These are phyloP conservation scores for Phengaris alcon DNA, from an alignment of 2,888 invertebrate genomes.

Conservation along the genomic window DNA sequence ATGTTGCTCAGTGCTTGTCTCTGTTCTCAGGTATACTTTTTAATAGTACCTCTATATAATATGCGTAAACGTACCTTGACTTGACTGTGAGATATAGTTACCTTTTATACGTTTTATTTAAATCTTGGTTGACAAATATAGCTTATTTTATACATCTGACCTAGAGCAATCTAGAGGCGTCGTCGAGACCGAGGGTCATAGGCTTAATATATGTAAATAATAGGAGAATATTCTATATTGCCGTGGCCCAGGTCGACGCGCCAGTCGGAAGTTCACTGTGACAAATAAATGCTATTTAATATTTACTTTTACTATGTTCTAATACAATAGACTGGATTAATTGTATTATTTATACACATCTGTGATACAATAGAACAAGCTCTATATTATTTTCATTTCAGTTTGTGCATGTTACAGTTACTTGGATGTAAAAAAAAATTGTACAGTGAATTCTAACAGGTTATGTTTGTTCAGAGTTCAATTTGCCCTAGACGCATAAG, in stretches of 20 bases:
- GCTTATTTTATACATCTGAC: conserved; percentile 65
- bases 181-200: conserved; percentile 77
- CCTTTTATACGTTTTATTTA: conserved; percentile 68
- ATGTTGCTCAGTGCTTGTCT: conserved; percentile 70
- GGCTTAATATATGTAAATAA: conserved; percentile 78
- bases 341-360: conserved; percentile 66
- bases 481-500: conserved; percentile 77
- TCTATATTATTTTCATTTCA: conserved; percentile 54
- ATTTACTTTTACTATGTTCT: conserved; percentile 51
- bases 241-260: conserved; percentile 77
- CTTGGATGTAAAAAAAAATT: conserved; percentile 61
- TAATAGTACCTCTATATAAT: conserved; percentile 60
- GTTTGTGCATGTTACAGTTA: conserved; percentile 51
- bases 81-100: conserved; percentile 75
- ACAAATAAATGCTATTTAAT: conserved; percentile 52
- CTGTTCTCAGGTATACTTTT: conserved; percentile 60
- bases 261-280: conserved; percentile 60
- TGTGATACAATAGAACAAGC: conserved; percentile 76
- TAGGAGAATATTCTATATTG: conserved; percentile 75
- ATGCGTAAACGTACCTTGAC: conserved; percentile 59
- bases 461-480: conserved; percentile 79
- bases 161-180: conserved; percentile 68
- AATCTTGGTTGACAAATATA: conserved; percentile 67
- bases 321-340: conserved; percentile 47
- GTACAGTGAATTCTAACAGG: conserved; percentile 63